Conservation (phyloP, 2,888 invertebrate species). For the Bombylius major region DNA sequence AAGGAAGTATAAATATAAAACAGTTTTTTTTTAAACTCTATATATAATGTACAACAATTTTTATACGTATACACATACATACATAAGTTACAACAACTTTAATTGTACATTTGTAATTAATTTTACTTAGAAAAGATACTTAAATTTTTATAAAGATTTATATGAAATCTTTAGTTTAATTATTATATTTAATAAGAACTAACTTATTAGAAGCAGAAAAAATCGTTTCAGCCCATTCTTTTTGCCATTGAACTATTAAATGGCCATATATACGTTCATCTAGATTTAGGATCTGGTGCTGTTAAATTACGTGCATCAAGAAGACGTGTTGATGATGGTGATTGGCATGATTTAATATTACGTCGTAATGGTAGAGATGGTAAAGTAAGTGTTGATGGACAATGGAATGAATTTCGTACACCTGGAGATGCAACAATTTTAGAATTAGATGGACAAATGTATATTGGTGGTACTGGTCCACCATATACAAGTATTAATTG, state of each 20-base stretch:
- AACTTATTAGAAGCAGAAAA: not conserved
- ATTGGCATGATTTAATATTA: slow-evolving; percentile 83
- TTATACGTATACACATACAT: too few relatives aligned
- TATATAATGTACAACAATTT: too few relatives aligned
- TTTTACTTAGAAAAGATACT: too few relatives aligned
- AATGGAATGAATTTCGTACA: slow-evolving; percentile 77
- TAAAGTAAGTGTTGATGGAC: slow-evolving; percentile 77
- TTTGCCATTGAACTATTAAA: slow-evolving; percentile 90
- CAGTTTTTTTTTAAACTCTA: too few relatives aligned
- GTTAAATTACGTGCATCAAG: slow-evolving; percentile 74
- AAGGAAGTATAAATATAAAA: too few relatives aligned
- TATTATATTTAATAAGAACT: not conserved
- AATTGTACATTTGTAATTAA: too few relatives aligned
- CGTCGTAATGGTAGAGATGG: slow-evolving; percentile 73
- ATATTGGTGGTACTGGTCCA: slow-evolving; percentile 77
- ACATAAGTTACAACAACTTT: too few relatives aligned
- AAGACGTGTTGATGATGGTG: slow-evolving; percentile 75
- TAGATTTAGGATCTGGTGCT: slow-evolving; percentile 86
- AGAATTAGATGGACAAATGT: slow-evolving; percentile 77
- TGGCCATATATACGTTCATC: slow-evolving; percentile 83
- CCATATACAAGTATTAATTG: slow-evolving; percentile 63
- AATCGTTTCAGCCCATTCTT: slow-evolving; percentile 57
- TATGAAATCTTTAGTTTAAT: too few relatives aligned
- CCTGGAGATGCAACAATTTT: slow-evolving; percentile 82
- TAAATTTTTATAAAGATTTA: too few relatives aligned